These are phyloP conservation scores for Parauchenoglanis punctatus DNA, from an alignment of 2,797 vertebrate species.

Conservation along the genomic window DNA sequence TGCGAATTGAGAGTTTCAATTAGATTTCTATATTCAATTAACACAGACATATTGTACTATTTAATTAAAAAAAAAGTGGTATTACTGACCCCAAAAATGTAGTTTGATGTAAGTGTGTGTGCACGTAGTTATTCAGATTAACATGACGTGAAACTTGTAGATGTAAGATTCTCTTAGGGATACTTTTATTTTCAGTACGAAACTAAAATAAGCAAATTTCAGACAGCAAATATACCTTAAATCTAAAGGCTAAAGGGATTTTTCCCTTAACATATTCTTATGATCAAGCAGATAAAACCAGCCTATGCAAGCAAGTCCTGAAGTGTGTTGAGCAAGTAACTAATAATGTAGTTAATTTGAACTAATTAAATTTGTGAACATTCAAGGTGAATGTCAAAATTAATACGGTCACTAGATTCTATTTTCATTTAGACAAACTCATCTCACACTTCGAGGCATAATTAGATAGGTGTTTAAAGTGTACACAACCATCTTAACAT, in stretches of 20 bases:
- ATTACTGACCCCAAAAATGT: neutral
- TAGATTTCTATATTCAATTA: neutral
- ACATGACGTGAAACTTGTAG: neutral
- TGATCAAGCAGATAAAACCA: neutral
- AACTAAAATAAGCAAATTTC: neutral
- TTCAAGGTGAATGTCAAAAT: neutral
- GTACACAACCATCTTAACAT: neutral
- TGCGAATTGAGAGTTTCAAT: neutral
- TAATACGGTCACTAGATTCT: neutral
- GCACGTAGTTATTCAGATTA: neutral
- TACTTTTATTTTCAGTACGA: neutral
- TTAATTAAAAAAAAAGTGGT: neutral
- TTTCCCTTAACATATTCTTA: neutral
- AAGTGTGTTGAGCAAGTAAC: neutral
- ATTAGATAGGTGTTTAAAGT: neutral
- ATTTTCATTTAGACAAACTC: neutral
- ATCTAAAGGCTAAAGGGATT: neutral
- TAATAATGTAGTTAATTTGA: neutral
- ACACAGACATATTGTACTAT: neutral
- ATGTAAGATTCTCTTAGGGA: neutral
- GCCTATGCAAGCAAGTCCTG: neutral
- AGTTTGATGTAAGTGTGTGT: neutral
- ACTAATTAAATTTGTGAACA: neutral
- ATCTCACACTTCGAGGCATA: neutral
- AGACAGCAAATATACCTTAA: neutral